A percentile compares a stretch with the other conserved stretches of the same genome.
Conservation (phyloP, 2,113 vertebrate species). For the Cryptotis parvus region DNA sequence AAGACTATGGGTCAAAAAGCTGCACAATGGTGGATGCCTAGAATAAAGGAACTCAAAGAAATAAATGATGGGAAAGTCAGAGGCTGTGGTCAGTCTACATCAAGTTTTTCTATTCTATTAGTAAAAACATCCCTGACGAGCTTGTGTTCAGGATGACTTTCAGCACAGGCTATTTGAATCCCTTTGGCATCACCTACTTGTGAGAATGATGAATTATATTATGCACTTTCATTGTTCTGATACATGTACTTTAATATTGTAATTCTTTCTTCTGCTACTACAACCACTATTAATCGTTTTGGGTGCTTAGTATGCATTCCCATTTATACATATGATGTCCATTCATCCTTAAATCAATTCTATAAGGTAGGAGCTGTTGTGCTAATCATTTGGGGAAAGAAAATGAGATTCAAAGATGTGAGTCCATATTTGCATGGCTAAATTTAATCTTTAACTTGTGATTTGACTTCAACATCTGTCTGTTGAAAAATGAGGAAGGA, state of each 20-base stretch:
- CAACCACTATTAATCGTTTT: background rate
- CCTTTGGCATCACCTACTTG: background rate
- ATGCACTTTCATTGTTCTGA: slow-evolving; percentile 24
- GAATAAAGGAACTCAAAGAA: slow-evolving; percentile 50
- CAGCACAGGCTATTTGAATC: background rate
- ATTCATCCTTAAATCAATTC: background rate
- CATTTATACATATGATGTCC: background rate
- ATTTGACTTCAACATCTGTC: background rate
- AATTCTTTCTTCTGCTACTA: background rate
- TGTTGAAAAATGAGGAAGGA: background rate
- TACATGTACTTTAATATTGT: background rate
- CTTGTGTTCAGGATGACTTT: background rate
- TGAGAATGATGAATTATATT: slow-evolving; percentile 9
- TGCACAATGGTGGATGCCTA: background rate
- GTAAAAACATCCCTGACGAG: background rate
- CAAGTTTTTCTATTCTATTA: background rate
- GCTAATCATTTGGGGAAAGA: background rate
- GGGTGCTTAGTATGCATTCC: background rate
- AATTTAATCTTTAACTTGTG: background rate
- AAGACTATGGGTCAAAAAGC: background rate
- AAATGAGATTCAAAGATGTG: background rate
- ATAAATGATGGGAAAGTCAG: background rate
- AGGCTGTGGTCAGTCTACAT: background rate
- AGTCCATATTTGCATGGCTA: background rate
- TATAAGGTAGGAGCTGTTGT: background rate